phyloP scores from a whole-genome alignment of 1,140 invertebrate genomes.

The Euwallacea fornicatus region DNA sequence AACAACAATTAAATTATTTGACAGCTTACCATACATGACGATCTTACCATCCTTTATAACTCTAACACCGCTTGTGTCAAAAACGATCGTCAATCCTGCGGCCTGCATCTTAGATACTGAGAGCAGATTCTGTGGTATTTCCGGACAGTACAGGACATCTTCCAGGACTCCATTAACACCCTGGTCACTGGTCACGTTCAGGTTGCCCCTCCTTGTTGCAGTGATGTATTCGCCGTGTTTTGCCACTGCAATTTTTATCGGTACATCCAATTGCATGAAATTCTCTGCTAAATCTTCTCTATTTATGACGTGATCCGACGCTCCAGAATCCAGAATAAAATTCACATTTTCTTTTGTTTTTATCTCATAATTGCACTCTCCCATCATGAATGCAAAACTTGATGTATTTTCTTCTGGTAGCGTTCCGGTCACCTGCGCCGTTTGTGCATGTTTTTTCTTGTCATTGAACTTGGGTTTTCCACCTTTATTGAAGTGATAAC shows the following conservation, averaged over 20 bases:
- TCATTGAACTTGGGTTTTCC: neutral
- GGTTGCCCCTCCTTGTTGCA: neutral
- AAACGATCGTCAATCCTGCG: neutral
- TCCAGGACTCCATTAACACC: neutral
- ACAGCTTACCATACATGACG: constrained; percentile 1
- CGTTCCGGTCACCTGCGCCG: neutral
- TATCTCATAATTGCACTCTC: neutral
- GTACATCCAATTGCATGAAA: neutral
- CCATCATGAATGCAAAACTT: neutral
- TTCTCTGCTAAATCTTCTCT: neutral
- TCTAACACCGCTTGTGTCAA: constrained; percentile 8
- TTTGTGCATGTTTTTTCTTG: neutral
- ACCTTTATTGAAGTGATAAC: neutral
- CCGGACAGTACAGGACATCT: constrained; percentile 4
- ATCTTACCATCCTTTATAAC: neutral
- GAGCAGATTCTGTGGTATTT: neutral
- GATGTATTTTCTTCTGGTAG: neutral
- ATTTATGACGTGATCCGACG: neutral
- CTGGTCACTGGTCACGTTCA: neutral
- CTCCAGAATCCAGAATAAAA: neutral
- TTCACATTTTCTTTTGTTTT: neutral
- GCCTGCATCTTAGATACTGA: neutral
- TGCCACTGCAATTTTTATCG: neutral
- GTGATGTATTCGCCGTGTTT: neutral
- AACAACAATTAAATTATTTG: neutral